phyloP scores from a whole-genome alignment of 1,140 invertebrate species.

The Nephotettix cincticeps region DNA sequence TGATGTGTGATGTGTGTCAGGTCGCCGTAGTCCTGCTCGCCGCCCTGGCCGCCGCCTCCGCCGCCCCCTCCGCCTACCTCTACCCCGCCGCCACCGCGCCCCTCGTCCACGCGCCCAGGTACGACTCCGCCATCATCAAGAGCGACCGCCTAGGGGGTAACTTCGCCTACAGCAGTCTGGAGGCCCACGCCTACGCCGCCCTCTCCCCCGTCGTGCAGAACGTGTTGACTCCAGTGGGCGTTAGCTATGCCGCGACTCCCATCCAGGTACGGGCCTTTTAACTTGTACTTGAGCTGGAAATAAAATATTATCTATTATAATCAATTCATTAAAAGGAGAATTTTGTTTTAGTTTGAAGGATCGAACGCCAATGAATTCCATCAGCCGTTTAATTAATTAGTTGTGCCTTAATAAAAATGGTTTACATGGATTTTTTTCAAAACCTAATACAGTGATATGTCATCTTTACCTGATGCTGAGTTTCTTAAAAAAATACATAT shows the following conservation, averaged over 20 bases:
- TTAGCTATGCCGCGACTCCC: constrained; percentile 39
- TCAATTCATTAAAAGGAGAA: no score
- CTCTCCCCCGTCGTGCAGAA: constrained; percentile 48
- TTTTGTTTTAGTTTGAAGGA: no score
- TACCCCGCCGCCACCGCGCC: constrained; percentile 29
- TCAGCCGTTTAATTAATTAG: no score
- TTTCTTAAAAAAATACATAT: no score
- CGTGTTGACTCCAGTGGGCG: constrained; percentile 38
- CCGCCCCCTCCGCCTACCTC: not conserved
- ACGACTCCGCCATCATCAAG: constrained; percentile 55
- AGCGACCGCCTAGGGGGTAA: constrained; percentile 54
- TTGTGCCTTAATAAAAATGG: no score
- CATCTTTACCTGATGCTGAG: no score
- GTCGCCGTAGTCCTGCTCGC: constrained; percentile 21
- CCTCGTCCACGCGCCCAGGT: constrained; percentile 49
- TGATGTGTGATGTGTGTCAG: no score
- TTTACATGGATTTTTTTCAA: no score
- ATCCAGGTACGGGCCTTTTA: constrained; percentile 8
- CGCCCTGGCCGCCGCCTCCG: constrained; percentile 29
- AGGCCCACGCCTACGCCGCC: constrained; percentile 55
- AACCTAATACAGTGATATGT: no score
- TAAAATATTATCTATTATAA: no score
- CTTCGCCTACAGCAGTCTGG: constrained; percentile 56
- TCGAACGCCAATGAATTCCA: no score
- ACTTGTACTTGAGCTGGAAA: no score